These are phyloP conservation scores for Aphidoletes aphidimyza DNA, from an alignment of 2,888 invertebrate species.

Conservation along the genomic window DNA sequence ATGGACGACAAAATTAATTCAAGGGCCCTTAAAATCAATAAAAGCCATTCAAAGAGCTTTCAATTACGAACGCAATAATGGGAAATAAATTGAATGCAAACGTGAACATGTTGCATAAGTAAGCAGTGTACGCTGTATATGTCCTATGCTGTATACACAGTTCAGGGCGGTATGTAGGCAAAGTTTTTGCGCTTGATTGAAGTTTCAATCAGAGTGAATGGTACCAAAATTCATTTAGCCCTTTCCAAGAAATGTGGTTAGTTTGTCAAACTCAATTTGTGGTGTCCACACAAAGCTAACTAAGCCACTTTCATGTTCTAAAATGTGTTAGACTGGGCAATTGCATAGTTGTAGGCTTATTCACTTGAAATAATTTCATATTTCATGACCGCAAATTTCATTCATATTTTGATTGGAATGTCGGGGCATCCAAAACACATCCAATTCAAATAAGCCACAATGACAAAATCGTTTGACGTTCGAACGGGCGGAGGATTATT, in stretches of 20 bases:
- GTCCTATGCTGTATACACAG: too few species aligned
- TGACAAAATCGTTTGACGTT: not conserved
- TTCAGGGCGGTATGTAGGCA: too few species aligned
- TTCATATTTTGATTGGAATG: not conserved
- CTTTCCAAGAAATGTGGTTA: not conserved
- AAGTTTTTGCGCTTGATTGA: too few species aligned
- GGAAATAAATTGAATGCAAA: not conserved
- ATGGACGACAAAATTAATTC: not conserved
- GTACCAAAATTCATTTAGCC: not conserved
- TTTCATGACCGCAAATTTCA: not conserved
- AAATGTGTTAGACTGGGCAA: too few species aligned
- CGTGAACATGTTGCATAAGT: too few species aligned
- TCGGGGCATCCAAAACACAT: not conserved
- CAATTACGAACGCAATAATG: not conserved
- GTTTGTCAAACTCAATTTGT: constrained; percentile 13
- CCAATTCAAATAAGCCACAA: not conserved
- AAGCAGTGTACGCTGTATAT: too few species aligned
- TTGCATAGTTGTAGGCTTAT: not conserved
- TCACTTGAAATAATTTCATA: not conserved
- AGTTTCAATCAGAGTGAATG: not conserved
- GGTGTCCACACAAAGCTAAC: not conserved
- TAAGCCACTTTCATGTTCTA: not conserved
- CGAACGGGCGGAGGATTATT: not conserved
- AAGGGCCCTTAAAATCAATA: not conserved
- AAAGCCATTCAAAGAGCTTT: too few species aligned